These are phyloP conservation scores for Mellilla xanthometata DNA, from an alignment of 2,888 invertebrate genomes.

Conservation along the genomic window DNA sequence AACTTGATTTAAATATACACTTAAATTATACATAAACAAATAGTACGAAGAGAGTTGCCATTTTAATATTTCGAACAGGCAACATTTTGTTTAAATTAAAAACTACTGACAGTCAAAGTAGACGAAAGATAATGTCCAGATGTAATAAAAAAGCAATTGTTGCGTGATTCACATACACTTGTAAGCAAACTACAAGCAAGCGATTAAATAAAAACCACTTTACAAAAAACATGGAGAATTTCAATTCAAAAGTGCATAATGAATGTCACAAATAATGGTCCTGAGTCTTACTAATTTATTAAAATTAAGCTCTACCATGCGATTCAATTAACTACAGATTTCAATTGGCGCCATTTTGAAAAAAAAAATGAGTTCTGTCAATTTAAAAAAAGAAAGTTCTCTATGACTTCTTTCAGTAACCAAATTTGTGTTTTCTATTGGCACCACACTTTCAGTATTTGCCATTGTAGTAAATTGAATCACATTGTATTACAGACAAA, in stretches of 20 bases:
- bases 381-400: no score
- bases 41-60: conserved; percentile 17
- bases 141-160: conserved; percentile 38
- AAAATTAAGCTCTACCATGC: conserved; percentile 68
- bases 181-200: conserved; percentile 72
- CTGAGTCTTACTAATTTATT: conserved; percentile 75
- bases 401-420: no score
- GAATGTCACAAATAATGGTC: conserved; percentile 70
- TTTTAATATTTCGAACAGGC: conserved; percentile 17
- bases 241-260: conserved; percentile 60
- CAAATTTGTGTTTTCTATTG: no score
- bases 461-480: no score
- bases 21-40: conserved; percentile 14
- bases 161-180: conserved; percentile 44
- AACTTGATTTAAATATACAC: conserved; percentile 11
- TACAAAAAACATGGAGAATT: conserved; percentile 51
- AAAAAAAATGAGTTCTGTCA: no score
- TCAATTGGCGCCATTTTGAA: no score
- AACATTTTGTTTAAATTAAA: conserved; percentile 23
- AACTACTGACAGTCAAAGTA: conserved; percentile 36
- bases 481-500: conserved; percentile 47
- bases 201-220: conserved; percentile 58
- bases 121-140: conserved; percentile 1
- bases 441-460: no score
- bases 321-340: no score